These are phyloP conservation scores for Rattus rattus DNA, from an alignment of 2,113 vertebrate species.

Conservation along the genomic window DNA sequence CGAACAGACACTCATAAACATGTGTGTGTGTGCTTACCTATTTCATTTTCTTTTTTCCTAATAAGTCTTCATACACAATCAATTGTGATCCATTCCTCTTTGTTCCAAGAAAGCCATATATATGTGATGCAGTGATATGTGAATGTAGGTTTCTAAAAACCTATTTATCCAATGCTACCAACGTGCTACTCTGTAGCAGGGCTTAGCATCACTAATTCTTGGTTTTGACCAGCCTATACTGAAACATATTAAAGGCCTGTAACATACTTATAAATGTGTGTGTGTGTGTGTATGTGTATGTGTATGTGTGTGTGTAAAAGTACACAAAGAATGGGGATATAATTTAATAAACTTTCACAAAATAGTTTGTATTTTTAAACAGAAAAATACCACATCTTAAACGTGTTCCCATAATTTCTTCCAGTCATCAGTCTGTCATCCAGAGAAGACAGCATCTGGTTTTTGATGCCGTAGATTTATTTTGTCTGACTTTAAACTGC, in stretches of 20 bases:
- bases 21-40: neutral
- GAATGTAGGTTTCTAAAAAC: neutral
- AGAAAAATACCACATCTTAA: neutral
- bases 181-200: neutral
- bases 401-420: neutral
- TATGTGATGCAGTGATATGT: neutral
- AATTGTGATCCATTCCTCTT: neutral
- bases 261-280: neutral
- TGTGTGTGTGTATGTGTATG: neutral
- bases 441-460: neutral
- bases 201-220: neutral
- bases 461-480: neutral
- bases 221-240: neutral
- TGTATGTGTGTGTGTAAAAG: neutral
- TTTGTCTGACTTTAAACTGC: neutral
- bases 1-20: too few species aligned
- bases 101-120: neutral
- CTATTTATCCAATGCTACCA: neutral
- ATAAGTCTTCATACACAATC: neutral
- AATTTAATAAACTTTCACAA: constrained; percentile 9
- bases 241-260: neutral
- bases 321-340: neutral
- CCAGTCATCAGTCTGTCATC: neutral
- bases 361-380: neutral
- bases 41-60: constrained; percentile 10